These are phyloP conservation scores for Alexandromys fortis DNA, from an alignment of 2,113 vertebrate species.

Conservation along the genomic window DNA sequence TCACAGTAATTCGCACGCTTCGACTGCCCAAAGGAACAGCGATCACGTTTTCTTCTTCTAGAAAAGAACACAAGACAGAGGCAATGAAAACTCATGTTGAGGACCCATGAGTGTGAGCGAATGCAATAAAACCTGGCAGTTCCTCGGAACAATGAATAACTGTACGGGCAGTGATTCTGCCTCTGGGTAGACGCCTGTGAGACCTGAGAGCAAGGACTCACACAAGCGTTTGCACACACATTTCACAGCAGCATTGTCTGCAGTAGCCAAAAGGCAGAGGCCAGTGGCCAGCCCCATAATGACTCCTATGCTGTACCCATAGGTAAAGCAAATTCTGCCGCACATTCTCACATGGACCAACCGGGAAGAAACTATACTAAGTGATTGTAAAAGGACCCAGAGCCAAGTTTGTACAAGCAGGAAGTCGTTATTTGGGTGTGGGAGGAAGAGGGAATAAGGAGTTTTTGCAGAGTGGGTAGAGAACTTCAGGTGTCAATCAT, in stretches of 20 bases:
- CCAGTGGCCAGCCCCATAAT: not conserved
- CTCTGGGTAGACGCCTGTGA: not conserved
- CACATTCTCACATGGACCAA: not conserved
- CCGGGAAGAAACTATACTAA: not conserved
- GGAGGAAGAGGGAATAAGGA: not conserved
- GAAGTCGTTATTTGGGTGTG: not conserved
- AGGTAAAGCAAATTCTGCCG: too few relatives aligned
- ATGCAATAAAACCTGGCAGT: not conserved
- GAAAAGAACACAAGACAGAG: conserved; percentile 56
- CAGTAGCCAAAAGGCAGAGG: not conserved
- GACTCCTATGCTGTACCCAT: too few relatives aligned
- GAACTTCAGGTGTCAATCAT: too few relatives aligned
- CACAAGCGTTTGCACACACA: not conserved
- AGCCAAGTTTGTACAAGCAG: too few relatives aligned
- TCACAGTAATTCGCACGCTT: conserved; percentile 91
- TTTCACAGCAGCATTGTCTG: not conserved
- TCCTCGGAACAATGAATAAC: not conserved
- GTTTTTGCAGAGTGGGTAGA: not conserved
- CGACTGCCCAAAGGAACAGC: conserved; percentile 94
- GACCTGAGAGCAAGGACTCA: not conserved
- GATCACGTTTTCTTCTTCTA: conserved; percentile 92
- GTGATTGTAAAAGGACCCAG: not conserved
- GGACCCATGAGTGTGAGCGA: not conserved
- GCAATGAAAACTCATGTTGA: not conserved
- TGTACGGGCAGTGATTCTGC: not conserved